phyloP scores from a whole-genome alignment of 2,113 vertebrate genomes.

The Ranitomeya imitator region DNA sequence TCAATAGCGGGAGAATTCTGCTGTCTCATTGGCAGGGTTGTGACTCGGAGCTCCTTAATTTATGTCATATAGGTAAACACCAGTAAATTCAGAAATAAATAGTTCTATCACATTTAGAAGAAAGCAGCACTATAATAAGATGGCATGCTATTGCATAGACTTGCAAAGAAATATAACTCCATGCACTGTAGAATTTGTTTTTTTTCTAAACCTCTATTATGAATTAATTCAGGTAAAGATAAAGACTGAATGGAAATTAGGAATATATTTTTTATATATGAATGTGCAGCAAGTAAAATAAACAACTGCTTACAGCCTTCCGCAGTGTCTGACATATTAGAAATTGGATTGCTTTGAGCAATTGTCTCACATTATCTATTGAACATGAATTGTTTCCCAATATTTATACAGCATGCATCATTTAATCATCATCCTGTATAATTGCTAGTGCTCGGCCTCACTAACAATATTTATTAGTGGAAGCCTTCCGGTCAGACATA shows the following conservation, averaged over 20 bases:
- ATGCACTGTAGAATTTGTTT: neutral
- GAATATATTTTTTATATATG: neutral
- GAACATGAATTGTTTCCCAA: neutral
- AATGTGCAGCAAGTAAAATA: neutral
- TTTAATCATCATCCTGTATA: neutral
- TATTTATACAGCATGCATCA: conserved; percentile 28
- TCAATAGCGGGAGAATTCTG: too few relatives aligned
- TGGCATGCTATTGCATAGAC: neutral
- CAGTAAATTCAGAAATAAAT: neutral
- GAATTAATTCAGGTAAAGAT: neutral
- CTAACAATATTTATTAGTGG: conserved; percentile 3
- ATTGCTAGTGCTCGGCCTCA: neutral
- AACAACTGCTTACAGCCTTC: neutral
- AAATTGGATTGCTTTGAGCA: neutral
- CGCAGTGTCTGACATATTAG: neutral
- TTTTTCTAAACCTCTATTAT: neutral
- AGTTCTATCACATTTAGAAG: too few relatives aligned
- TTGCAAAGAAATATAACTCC: neutral
- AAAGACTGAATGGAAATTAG: neutral
- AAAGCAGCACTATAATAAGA: too few relatives aligned
- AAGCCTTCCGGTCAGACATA: conserved; percentile 1
- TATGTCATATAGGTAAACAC: too few relatives aligned
- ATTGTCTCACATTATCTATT: conserved; percentile 8
- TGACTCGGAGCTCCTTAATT: too few relatives aligned
- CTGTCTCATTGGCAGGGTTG: too few relatives aligned